Conservation (phyloP, 1,140 invertebrate genomes). For the Drosophila virilis region DNA sequence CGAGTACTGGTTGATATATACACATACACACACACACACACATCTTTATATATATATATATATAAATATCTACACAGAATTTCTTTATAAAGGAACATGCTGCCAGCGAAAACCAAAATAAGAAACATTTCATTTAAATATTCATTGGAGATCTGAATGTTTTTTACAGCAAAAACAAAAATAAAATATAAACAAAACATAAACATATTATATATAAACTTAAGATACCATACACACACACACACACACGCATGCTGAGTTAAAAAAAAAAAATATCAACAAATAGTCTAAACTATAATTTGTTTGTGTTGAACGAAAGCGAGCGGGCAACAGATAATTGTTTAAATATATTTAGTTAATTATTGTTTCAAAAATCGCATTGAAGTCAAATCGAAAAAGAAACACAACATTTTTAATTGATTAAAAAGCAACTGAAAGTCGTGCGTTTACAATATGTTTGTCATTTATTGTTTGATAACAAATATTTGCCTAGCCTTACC, state of each 20-base stretch:
- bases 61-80: constrained; percentile 9
- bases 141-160: constrained; percentile 75
- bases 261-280: constrained; percentile 11
- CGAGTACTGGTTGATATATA: constrained; percentile 11
- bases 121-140: constrained; percentile 52
- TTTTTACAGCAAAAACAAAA: constrained; percentile 52
- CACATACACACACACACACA: neutral
- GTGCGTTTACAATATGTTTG: neutral
- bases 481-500: constrained; percentile 11
- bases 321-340: constrained; percentile 14
- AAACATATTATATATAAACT: constrained; percentile 51
- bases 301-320: constrained; percentile 36
- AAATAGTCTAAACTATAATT: constrained; percentile 20
- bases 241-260: constrained; percentile 39
- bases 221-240: constrained; percentile 40
- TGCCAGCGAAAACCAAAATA: constrained; percentile 31
- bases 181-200: constrained; percentile 33
- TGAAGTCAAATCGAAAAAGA: constrained; percentile 35
- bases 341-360: constrained; percentile 74
- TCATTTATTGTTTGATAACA: no score
- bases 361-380: constrained; percentile 53
- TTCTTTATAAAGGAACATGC: constrained; percentile 41
- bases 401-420: constrained; percentile 35
- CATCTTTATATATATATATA: neutral
- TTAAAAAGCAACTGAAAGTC: constrained; percentile 29